phyloP scores from a whole-genome alignment of 1,140 invertebrate species.

The Bicyclus anynana region DNA sequence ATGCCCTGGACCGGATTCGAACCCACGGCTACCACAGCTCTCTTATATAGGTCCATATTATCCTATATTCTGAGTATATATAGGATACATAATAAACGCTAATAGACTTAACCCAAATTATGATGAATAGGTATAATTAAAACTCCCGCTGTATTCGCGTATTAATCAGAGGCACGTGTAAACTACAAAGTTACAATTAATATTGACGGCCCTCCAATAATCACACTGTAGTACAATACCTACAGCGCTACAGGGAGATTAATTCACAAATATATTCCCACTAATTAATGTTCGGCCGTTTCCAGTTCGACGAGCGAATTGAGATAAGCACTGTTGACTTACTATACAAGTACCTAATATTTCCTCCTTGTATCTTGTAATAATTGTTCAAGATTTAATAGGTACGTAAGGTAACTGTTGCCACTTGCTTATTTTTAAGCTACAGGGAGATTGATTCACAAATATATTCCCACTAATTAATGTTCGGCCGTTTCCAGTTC shows the following conservation, averaged over 20 bases:
- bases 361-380: background rate
- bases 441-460: slow-evolving; percentile 28
- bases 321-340: slow-evolving; percentile 15
- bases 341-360: background rate
- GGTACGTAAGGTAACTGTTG: no score
- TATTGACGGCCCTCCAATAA: background rate
- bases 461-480: slow-evolving; percentile 26
- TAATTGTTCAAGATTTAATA: no score
- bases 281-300: slow-evolving; percentile 23
- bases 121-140: no score
- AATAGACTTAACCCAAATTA: no score
- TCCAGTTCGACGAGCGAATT: slow-evolving; percentile 16
- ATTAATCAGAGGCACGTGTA: no score
- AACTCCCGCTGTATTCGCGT: no score
- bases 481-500: slow-evolving; percentile 16
- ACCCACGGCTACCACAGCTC: no score
- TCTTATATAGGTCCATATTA: no score
- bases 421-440: no score
- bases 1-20: no score
- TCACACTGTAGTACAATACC: slow-evolving; percentile 4
- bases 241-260: slow-evolving; percentile 24
- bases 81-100: no score
- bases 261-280: slow-evolving; percentile 27
- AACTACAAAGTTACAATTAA: background rate
- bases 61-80: no score